Evolutionary conservation across 2,888 invertebrate genomes (phyloP).

Genomic region (Hirtodrosophila alboralis): DNA sequence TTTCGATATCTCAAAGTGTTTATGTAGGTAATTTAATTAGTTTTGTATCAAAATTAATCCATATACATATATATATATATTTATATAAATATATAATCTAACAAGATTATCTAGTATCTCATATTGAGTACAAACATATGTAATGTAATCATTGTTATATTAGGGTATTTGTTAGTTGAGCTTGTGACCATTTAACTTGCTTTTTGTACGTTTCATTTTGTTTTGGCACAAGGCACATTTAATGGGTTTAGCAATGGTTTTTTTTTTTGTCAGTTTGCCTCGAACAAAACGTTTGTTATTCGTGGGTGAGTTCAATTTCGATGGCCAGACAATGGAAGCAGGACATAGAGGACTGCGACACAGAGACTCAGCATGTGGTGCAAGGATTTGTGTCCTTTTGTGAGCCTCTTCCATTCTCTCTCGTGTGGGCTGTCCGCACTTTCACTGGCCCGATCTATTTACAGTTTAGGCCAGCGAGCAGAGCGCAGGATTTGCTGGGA

Average conservation of each 20-base stretch:
- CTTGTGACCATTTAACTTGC: background rate
- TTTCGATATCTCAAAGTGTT: too few species aligned
- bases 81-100: too few species aligned
- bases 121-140: background rate
- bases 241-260: slow-evolving; percentile 63
- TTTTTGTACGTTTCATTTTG: slow-evolving; percentile 22
- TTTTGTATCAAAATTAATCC: too few species aligned
- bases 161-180: slow-evolving; percentile 18
- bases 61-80: too few species aligned
- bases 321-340: slow-evolving; percentile 39
- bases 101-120: too few species aligned
- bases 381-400: slow-evolving; percentile 61
- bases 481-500: slow-evolving; percentile 63
- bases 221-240: slow-evolving; percentile 54
- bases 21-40: too few species aligned
- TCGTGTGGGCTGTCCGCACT: slow-evolving; percentile 65
- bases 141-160: background rate
- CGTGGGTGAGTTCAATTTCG: slow-evolving; percentile 38
- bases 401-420: slow-evolving; percentile 14
- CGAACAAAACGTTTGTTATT: slow-evolving; percentile 58
- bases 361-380: slow-evolving; percentile 69
- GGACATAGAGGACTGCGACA: slow-evolving; percentile 16
- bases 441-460: slow-evolving; percentile 74
- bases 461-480: slow-evolving; percentile 63
- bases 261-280: slow-evolving; percentile 24